Evolutionary conservation across 2,888 invertebrate species (phyloP).

Genomic region (Drosophila prolongata): DNA sequence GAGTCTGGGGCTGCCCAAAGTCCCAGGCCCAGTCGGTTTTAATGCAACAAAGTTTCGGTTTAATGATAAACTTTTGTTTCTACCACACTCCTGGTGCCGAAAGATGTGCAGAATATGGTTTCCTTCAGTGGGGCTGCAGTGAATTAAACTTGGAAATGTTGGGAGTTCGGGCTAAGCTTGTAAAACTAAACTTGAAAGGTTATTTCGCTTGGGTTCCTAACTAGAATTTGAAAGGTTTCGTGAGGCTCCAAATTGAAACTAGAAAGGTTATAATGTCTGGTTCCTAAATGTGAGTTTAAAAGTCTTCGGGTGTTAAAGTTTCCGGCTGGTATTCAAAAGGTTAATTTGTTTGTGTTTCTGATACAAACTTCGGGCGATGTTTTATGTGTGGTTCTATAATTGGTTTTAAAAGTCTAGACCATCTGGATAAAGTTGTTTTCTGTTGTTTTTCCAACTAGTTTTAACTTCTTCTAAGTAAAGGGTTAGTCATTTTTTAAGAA

Average conservation of each 20-base stretch:
- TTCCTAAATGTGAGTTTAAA: conserved; percentile 26
- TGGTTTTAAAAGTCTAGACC: background rate
- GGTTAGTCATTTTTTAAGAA: too few species aligned
- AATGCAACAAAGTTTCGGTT: conserved; percentile 73
- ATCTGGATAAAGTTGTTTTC: background rate
- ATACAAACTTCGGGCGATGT: background rate
- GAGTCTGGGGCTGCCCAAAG: conserved; percentile 22
- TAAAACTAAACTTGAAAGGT: conserved; percentile 31
- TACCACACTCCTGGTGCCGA: conserved; percentile 43
- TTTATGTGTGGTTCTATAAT: background rate
- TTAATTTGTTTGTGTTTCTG: conserved; percentile 14
- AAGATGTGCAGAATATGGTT: conserved; percentile 26
- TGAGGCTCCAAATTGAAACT: conserved; percentile 12
- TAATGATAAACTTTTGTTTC: conserved; percentile 79
- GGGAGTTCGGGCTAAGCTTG: conserved; percentile 8
- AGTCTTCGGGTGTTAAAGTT: conserved; percentile 6
- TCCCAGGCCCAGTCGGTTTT: conserved; percentile 47
- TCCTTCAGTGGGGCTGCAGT: conserved; percentile 26
- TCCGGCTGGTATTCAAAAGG: conserved; percentile 9
- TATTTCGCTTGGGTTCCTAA: conserved; percentile 19
- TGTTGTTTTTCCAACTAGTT: too few species aligned
- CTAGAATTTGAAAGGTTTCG: conserved; percentile 20
- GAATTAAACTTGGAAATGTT: conserved; percentile 25
- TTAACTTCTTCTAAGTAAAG: too few species aligned
- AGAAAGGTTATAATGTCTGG: conserved; percentile 14